Evolutionary conservation across 2,888 invertebrate species (phyloP).

Genomic region (Drosophila atroscutellata): DNA sequence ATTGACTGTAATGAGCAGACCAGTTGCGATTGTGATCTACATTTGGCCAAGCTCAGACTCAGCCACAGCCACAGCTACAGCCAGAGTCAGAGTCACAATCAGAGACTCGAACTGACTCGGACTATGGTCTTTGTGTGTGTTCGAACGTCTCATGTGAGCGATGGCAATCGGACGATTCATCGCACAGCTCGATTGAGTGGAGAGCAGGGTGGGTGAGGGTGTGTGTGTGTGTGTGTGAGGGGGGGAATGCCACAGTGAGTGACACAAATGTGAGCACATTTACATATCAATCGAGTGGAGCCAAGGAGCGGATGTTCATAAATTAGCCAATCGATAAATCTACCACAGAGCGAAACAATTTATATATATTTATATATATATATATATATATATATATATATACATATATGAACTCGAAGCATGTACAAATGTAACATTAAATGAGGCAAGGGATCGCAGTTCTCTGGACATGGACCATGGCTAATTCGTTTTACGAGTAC

Average conservation of each 20-base stretch:
- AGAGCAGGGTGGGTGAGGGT: not conserved
- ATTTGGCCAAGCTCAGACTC: constrained; percentile 14
- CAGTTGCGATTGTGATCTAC: constrained; percentile 64
- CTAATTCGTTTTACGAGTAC: constrained; percentile 65
- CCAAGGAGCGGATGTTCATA: constrained; percentile 82
- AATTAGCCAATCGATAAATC: constrained; percentile 84
- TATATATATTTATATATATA: constrained; percentile 7
- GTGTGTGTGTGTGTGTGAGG: not conserved
- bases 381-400: not conserved
- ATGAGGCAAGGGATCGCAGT: constrained; percentile 43
- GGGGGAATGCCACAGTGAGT: constrained; percentile 58
- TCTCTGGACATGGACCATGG: constrained; percentile 22
- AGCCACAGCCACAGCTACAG: not conserved
- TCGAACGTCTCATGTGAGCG: constrained; percentile 76
- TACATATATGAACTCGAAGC: not conserved
- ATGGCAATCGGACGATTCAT: constrained; percentile 79
- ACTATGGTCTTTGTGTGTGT: constrained; percentile 60
- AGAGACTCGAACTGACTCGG: constrained; percentile 1
- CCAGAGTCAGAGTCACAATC: not conserved
- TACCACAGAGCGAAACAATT: constrained; percentile 61
- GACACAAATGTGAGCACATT: constrained; percentile 81
- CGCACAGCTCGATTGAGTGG: constrained; percentile 61
- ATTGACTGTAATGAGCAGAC: constrained; percentile 79
- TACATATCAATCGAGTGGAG: constrained; percentile 80
- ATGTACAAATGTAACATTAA: constrained; percentile 65